Conservation (phyloP, 53 echinoderm and acorn worm genomes). For the Temnopleurus reevesii region DNA sequence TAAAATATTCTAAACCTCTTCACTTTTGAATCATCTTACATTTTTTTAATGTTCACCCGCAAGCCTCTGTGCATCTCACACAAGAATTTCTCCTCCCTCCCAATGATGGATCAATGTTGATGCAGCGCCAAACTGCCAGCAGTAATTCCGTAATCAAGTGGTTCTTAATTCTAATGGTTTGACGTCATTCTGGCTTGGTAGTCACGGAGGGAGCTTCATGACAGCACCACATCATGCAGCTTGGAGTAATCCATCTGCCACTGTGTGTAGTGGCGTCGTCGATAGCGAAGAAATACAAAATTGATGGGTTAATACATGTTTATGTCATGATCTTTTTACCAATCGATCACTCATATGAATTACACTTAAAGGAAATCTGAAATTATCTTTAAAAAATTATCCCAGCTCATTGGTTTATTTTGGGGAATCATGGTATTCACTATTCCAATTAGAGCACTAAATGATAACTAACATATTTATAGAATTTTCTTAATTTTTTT, state of each 20-base stretch:
- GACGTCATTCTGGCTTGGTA: constrained; percentile 31
- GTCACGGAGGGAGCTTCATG: constrained; percentile 24
- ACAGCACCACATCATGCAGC: not conserved
- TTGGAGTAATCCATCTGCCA: constrained; percentile 46
- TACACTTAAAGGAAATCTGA: not conserved
- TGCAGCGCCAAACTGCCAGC: constrained; percentile 33
- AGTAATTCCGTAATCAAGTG: constrained; percentile 54
- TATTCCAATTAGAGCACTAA: too few species aligned
- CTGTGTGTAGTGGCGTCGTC: not conserved
- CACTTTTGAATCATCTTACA: too few species aligned
- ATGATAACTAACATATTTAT: too few species aligned
- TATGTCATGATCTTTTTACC: constrained; percentile 19
- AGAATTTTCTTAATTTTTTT: too few species aligned
- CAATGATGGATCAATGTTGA: constrained; percentile 59
- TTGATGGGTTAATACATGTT: not conserved
- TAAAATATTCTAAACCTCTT: too few species aligned
- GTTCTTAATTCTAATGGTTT: constrained; percentile 33
- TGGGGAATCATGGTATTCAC: too few species aligned
- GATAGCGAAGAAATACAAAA: not conserved
- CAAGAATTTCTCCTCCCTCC: constrained; percentile 11
- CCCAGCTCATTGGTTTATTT: too few species aligned
- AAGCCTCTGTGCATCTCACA: not conserved
- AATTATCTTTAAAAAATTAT: too few species aligned
- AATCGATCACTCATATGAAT: not conserved
- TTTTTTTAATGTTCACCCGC: not conserved